A percentile compares a stretch with the other conserved stretches of the same genome.
Evolutionary conservation across 35 echinoderm and acorn worm species (phyloP).

Genomic region (Apostichopus californicus): DNA sequence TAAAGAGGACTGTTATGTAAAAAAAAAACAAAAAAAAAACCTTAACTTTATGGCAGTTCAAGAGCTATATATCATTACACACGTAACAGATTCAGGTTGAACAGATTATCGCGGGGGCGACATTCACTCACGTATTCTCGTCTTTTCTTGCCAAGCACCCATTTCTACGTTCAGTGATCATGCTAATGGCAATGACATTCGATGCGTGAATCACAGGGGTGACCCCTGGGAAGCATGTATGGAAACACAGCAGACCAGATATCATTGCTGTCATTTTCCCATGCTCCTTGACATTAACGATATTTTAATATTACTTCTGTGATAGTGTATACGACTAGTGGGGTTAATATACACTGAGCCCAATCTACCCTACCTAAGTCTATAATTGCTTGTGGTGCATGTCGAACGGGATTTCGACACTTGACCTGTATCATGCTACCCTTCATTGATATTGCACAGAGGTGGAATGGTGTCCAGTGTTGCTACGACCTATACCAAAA

Average conservation of each 20-base stretch:
- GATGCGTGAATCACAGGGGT: slow-evolving; percentile 9
- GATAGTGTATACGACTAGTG: not conserved
- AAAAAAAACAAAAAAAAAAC: not conserved
- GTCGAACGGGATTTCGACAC: not conserved
- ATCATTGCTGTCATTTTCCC: slow-evolving; percentile 34
- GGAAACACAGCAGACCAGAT: slow-evolving; percentile 1
- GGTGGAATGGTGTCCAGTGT: no score
- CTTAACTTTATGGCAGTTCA: not conserved
- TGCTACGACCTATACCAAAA: no score
- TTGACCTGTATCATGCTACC: no score
- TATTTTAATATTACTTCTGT: slow-evolving; percentile 4
- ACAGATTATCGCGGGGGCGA: not conserved
- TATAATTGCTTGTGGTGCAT: not conserved
- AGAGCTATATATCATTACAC: not conserved
- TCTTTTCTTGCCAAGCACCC: not conserved
- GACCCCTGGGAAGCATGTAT: slow-evolving; percentile 2
- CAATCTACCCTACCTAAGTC: not conserved
- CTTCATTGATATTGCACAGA: no score
- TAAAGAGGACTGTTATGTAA: no score
- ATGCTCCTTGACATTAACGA: slow-evolving; percentile 35
- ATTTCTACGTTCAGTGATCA: not conserved
- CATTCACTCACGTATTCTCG: not conserved
- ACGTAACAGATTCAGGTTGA: not conserved
- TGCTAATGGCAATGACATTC: not conserved
- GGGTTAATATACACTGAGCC: not conserved